Evolutionary conservation across 1,140 invertebrate genomes (phyloP), one percentile per base, ranked within the genome.

Genomic region (Aphaenogaster ashmeadi): DNA sequence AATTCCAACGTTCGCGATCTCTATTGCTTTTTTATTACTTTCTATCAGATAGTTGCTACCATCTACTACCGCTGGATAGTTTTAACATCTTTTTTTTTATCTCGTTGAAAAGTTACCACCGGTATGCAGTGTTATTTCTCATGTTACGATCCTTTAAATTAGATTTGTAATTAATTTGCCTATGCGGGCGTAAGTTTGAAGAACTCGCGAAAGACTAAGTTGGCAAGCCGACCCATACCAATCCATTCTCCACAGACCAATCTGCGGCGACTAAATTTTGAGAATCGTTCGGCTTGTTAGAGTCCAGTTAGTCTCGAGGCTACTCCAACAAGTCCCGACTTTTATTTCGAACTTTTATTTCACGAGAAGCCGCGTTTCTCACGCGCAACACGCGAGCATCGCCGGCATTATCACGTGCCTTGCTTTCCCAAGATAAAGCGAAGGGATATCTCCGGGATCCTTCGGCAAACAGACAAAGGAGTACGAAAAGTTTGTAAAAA

Each of bases 261-360:
- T 74, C 54, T 15, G 41, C 67, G 67, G 27, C 67, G 80, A 84
- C 80, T 84, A 60, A 75, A 84, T 84, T 83, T 84, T 75, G 80
- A 84, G 67, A 75, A 84, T 84, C 80, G 54, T 75, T 75, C 69
- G 54, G 69, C 54, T 75, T 84, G 80, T 84, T 84, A 75, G 62
- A 81, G 54, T 75, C 54, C 74, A 84, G 80, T 84, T 62, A 50
- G 56, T 54, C 62, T 67, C 78, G 62, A 67, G 47, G 62, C 80
- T 60, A 11, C 69, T 60, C 69, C 69, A 74, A 84, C 80, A 84
- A 84, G 54, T 74, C 54, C 41, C 54, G 69, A 60, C 54, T 84
- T 84, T 84, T 84, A 84, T 84, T 84, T 60, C 38, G 9, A 84
- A 84, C 80, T 84, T 84, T 84, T 60, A 74, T 84, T 84, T 60